Conservation (phyloP, 2,797 vertebrate species). For the Eurystomus glaucurus region DNA sequence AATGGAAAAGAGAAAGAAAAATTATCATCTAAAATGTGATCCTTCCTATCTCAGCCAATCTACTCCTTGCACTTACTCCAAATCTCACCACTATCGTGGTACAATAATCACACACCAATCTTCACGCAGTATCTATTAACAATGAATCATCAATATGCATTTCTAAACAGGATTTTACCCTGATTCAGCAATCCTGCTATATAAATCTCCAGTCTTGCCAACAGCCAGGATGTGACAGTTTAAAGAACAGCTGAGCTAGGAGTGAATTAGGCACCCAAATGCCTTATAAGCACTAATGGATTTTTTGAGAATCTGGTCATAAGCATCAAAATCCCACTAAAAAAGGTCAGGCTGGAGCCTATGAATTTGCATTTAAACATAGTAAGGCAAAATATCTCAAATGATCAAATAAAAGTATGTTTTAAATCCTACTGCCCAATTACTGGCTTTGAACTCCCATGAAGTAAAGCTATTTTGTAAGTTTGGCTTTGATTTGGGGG, state of each 20-base stretch:
- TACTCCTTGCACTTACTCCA: not conserved
- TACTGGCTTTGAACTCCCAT: not conserved
- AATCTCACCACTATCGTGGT: not conserved
- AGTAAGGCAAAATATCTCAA: not conserved
- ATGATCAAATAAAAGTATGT: not conserved
- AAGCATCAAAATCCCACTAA: not conserved
- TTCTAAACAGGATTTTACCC: not conserved
- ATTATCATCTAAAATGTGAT: not conserved
- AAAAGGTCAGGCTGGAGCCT: not conserved
- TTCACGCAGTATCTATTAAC: not conserved
- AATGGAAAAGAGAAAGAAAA: conserved; percentile 11
- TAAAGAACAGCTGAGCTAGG: not conserved
- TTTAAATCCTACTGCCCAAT: not conserved
- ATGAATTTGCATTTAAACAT: not conserved
- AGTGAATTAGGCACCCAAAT: not conserved
- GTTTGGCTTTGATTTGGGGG: conserved; percentile 12
- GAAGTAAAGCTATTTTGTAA: not conserved
- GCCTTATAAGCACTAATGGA: not conserved
- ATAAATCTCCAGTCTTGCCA: not conserved
- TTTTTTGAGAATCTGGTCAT: not conserved
- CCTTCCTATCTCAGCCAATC: not conserved
- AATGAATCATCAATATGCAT: not conserved
- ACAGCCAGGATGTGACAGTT: not conserved
- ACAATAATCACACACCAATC: not conserved
- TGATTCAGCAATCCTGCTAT: not conserved